Evolutionary conservation across 2,888 invertebrate genomes (phyloP), one percentile per base, ranked within the genome.

Genomic region (Apoda limacodes): DNA sequence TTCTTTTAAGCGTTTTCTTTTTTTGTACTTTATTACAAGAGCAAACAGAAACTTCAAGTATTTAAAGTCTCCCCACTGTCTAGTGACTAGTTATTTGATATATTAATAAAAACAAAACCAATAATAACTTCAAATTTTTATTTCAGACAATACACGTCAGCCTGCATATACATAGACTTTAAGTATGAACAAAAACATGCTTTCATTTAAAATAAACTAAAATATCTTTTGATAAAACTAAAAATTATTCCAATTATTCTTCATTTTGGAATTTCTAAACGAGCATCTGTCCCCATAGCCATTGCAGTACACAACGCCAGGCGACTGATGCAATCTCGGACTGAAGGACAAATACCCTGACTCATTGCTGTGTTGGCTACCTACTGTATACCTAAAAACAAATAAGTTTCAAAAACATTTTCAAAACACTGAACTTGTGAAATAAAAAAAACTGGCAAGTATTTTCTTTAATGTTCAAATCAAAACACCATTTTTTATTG

Each of bases 281-380:
- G 48, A 35, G 43, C 66, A 67, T 46, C 59, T 50, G 25, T 42
- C 56, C 11, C 57, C 50, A 25, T 35, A 45, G 13, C 64, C 65
- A 32, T 60, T 62, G 44, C 63, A 66, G 42, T 64, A 69, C 2
- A 50, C 17, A 22, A 57, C 26, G 3, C 40, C 40, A 4, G 52
- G 48, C 11, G 48, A 46, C 17, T 30, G 35, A 20, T 49, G 50
- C 2, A 53, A 46, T 26, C 36, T 35, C 9, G 56, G 50, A 40
- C 50, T 55, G 25, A 49, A 54, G 5, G 70, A 57, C 13, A 35
- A 39, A 43, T 67, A 72, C 5, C 66, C 74, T 14, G 71, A 72
- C 34, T 74, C 68, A 32, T 46, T 44, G 40, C 54, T 58, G 29
- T 31, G 25, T 29, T 53, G 45, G 45, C 60, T 61, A 30, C n/a